A percentile compares a stretch with the other conserved stretches of the same genome.
Conservation (phyloP, 2,113 vertebrate species). For the Hucho hucho region DNA sequence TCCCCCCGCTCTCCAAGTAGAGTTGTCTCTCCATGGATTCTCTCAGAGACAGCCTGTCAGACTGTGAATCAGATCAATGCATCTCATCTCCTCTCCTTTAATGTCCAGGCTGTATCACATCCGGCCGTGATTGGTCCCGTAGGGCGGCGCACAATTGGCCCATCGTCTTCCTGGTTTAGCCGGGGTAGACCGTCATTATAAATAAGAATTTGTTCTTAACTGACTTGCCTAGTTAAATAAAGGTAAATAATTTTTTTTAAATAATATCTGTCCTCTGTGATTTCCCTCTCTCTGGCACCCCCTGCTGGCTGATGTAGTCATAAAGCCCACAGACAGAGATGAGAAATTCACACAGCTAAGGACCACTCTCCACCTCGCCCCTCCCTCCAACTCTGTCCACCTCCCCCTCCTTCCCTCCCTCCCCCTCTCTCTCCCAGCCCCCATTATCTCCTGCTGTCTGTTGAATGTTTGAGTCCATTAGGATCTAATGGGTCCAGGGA, state of each 20-base stretch:
- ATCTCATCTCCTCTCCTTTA: neutral
- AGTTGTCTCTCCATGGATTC: too few species aligned
- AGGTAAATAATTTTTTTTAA: too few species aligned
- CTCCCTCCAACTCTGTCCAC: neutral
- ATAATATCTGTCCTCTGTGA: too few species aligned
- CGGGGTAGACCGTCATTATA: too few species aligned
- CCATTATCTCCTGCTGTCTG: constrained; percentile 27
- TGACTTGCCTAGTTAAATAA: too few species aligned
- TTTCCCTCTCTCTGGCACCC: neutral
- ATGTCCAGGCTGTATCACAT: too few species aligned
- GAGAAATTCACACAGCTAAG: neutral
- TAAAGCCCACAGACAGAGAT: neutral
- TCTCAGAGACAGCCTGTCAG: neutral
- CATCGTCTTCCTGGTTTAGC: too few species aligned
- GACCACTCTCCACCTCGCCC: neutral
- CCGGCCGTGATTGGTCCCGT: too few species aligned
- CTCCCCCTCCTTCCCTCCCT: neutral
- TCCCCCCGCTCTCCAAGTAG: too few species aligned
- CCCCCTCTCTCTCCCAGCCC: neutral
- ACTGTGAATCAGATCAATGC: constrained; percentile 26
- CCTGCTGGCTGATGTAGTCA: neutral
- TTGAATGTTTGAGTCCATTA: constrained; percentile 72
- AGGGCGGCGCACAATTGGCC: too few species aligned
- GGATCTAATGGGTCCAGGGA: constrained; percentile 52
- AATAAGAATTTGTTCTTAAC: too few species aligned